These are phyloP conservation scores for Aplysia californica DNA, from an alignment of 1,140 invertebrate species.

Conservation along the genomic window DNA sequence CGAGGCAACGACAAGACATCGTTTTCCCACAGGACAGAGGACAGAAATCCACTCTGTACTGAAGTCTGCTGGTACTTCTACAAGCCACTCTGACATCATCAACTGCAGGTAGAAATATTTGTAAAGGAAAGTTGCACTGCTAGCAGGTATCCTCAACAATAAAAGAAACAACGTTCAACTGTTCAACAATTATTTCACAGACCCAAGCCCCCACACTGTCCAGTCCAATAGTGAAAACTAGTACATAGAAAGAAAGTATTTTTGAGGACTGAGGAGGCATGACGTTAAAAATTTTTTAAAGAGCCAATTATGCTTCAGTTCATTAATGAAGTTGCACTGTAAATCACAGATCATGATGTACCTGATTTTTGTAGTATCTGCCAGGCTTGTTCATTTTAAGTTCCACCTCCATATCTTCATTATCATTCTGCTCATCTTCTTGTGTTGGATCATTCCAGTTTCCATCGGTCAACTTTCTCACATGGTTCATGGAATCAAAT, in stretches of 20 bases:
- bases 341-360: too few relatives aligned
- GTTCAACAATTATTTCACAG: background rate
- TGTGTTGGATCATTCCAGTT: slow-evolving; percentile 51
- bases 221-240: background rate
- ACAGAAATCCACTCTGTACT: slow-evolving; percentile 83
- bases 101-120: slow-evolving; percentile 61
- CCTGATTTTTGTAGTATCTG: slow-evolving; percentile 62
- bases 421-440: slow-evolving; percentile 44
- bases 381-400: slow-evolving; percentile 48
- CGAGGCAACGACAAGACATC: slow-evolving; percentile 81
- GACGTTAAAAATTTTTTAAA: too few relatives aligned
- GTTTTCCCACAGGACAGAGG: slow-evolving; percentile 83
- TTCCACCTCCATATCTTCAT: slow-evolving; percentile 42
- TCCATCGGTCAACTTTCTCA: slow-evolving; percentile 56
- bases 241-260: background rate
- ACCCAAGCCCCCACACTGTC: background rate
- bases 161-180: background rate
- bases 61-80: slow-evolving; percentile 82
- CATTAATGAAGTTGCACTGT: too few relatives aligned
- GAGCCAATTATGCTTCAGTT: too few relatives aligned
- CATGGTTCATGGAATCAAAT: slow-evolving; percentile 63
- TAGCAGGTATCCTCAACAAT: background rate
- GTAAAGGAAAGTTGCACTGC: background rate
- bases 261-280: background rate
- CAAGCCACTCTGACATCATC: slow-evolving; percentile 93